Base-by-base conservation (phyloP, 2,888 invertebrate genomes). In the Craniophora ligustri region DNA sequence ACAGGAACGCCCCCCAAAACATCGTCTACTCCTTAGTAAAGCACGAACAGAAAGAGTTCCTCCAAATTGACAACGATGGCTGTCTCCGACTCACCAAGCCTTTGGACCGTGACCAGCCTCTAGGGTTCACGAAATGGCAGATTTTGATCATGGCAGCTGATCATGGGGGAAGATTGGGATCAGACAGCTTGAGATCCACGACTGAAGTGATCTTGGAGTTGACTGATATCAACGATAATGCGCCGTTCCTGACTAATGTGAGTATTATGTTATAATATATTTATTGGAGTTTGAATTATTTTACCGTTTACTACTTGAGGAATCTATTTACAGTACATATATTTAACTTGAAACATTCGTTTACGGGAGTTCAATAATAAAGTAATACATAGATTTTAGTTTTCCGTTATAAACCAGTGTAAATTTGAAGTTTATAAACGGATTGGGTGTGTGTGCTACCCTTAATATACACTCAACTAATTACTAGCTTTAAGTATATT, bases 151-250 rank as follows among this genome's bases (percentile, higher is more conserved):
- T 95, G 79, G 98, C 98, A 0, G 95, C 95, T 34, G 98, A 98
- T 84, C 95, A 96, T 72, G 96, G 96, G 5, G 93, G 92, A 10
- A 94, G 94, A 2, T 91, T 95, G 8, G 93, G 92, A 0, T 94
- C 95, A 0, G 95, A 95, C 11, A 95, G 95, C 15, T 82, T 95
- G 45, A 93, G 95, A 54, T 94, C 95, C 0, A 95, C 95, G 1
- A 95, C 95, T 0, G 95, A 96, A 74, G 96, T 98, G 16, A 96
- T 94, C 35, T 93, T 96, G 59, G 94, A 94, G 60, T 83, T 96
- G 18, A 94, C 94, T 3, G 99, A 99, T 80, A 97, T 98, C 77
- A 99, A 99, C 85, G 99, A 99, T 84, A 99, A 99, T 84, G 97
- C 97, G 0, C 99, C 99, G 0, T 96, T 96, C 82, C 94, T 98